Percentiles rank a stretch among this genome's conserved stretches.
These are phyloP conservation scores for Eupithecia inturbata DNA, from an alignment of 2,888 invertebrate genomes.

Conservation along the genomic window DNA sequence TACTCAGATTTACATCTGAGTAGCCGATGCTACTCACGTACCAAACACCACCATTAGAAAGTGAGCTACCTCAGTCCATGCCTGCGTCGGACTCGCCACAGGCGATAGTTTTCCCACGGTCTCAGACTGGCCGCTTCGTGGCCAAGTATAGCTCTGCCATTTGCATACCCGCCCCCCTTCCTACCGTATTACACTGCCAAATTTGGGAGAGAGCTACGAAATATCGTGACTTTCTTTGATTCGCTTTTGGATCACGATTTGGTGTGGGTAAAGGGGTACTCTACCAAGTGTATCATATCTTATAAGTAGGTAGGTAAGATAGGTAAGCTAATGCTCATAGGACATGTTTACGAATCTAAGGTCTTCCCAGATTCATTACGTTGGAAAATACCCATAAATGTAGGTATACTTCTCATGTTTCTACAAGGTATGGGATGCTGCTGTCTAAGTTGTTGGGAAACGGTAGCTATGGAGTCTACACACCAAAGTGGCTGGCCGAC, in stretches of 20 bases:
- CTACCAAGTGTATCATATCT: background rate
- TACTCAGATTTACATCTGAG: too few relatives aligned
- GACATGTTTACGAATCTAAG: background rate
- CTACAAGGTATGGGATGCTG: background rate
- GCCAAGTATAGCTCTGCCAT: conserved; percentile 80
- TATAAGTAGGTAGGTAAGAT: background rate
- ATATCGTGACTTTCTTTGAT: conserved; percentile 6
- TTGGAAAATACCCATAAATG: background rate
- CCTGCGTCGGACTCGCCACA: conserved; percentile 75
- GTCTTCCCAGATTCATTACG: background rate
- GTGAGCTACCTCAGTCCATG: conserved; percentile 55
- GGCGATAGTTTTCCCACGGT: conserved; percentile 85
- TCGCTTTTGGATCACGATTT: background rate
- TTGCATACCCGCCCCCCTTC: conserved; percentile 79
- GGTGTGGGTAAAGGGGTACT: background rate
- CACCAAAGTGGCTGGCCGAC: background rate
- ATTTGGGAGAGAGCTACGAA: conserved; percentile 27
- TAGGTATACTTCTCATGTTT: background rate
- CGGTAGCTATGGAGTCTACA: background rate
- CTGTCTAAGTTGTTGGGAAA: background rate
- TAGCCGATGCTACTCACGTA: too few relatives aligned
- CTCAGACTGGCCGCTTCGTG: conserved; percentile 74
- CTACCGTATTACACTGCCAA: conserved; percentile 76
- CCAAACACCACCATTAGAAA: conserved; percentile 29
- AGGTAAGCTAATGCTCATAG: too few relatives aligned